phyloP scores from a whole-genome alignment of 2,888 invertebrate species.

The Erebia epiphron region DNA sequence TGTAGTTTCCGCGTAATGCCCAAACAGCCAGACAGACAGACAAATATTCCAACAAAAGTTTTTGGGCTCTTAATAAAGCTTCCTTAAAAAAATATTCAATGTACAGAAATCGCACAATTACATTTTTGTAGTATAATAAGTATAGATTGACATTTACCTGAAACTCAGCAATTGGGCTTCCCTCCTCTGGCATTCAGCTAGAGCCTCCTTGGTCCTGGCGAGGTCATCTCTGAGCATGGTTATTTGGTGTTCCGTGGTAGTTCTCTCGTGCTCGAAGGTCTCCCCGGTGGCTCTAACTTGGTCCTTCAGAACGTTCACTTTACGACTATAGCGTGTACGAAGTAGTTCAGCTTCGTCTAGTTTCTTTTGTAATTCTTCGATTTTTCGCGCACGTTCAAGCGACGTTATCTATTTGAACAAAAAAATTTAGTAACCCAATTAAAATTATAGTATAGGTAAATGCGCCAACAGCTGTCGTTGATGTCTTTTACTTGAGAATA shows the following conservation, averaged over 20 bases:
- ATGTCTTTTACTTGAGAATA: too few relatives aligned
- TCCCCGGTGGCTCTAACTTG: slow-evolving; percentile 86
- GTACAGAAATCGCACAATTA: too few relatives aligned
- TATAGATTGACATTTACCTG: slow-evolving; percentile 56
- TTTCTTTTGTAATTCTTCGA: slow-evolving; percentile 92
- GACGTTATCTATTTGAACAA: slow-evolving; percentile 87
- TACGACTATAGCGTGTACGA: slow-evolving; percentile 88
- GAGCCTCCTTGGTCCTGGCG: slow-evolving; percentile 87
- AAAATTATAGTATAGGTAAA: too few relatives aligned
- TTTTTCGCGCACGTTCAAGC: slow-evolving; percentile 90
- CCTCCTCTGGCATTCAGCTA: slow-evolving; percentile 88
- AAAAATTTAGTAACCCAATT: background rate
- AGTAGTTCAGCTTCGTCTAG: slow-evolving; percentile 91
- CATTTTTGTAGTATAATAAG: too few relatives aligned
- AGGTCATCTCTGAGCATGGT: slow-evolving; percentile 89
- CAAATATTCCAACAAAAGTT: too few relatives aligned
- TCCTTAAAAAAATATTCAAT: too few relatives aligned
- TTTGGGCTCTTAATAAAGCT: too few relatives aligned
- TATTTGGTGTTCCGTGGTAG: slow-evolving; percentile 87
- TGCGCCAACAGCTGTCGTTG: too few relatives aligned
- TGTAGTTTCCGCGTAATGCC: too few relatives aligned
- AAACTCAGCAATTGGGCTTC: slow-evolving; percentile 91
- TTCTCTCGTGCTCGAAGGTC: slow-evolving; percentile 87
- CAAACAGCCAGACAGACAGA: too few relatives aligned
- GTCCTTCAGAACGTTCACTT: slow-evolving; percentile 88